Evolutionary conservation across 2,113 vertebrate genomes (phyloP).

Genomic region (Conger conger): DNA sequence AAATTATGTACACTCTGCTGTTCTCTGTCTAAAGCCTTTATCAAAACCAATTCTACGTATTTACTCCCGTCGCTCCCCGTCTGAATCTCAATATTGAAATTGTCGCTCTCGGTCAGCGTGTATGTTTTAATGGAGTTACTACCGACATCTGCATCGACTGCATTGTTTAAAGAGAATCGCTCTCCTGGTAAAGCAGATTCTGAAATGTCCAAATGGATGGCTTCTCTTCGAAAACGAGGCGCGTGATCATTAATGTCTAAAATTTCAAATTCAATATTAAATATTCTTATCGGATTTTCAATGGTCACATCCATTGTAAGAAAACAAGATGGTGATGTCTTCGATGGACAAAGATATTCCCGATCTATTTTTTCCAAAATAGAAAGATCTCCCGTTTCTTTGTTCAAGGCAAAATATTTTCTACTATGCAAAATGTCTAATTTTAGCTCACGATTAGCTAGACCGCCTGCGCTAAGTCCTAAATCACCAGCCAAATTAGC

Average conservation of each 20-base stretch:
- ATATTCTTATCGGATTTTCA: slow-evolving; percentile 46
- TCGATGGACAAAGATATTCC: slow-evolving; percentile 50
- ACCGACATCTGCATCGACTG: slow-evolving; percentile 57
- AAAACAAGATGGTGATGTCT: slow-evolving; percentile 44
- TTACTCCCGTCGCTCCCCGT: slow-evolving; percentile 40
- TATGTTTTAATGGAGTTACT: slow-evolving; percentile 42
- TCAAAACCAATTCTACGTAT: slow-evolving; percentile 39
- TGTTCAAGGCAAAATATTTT: slow-evolving; percentile 61
- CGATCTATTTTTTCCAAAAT: slow-evolving; percentile 63
- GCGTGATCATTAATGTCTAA: slow-evolving; percentile 57
- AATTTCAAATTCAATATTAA: slow-evolving; percentile 55
- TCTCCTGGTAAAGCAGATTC: slow-evolving; percentile 49
- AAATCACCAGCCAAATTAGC: slow-evolving; percentile 66
- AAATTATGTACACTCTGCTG: slow-evolving; percentile 36
- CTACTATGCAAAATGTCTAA: slow-evolving; percentile 29
- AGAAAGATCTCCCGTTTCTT: slow-evolving; percentile 61
- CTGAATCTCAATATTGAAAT: slow-evolving; percentile 50
- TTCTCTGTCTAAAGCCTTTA: slow-evolving; percentile 46
- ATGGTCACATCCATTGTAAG: slow-evolving; percentile 39
- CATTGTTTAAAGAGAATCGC: slow-evolving; percentile 56
- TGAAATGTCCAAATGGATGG: slow-evolving; percentile 47
- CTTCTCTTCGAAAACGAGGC: slow-evolving; percentile 43
- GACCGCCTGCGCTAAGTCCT: slow-evolving; percentile 50
- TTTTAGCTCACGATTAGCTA: slow-evolving; percentile 43
- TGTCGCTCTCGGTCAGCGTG: slow-evolving; percentile 42